phyloP scores from a whole-genome alignment of 1,140 invertebrate genomes.

The Drosophila persimilis region DNA sequence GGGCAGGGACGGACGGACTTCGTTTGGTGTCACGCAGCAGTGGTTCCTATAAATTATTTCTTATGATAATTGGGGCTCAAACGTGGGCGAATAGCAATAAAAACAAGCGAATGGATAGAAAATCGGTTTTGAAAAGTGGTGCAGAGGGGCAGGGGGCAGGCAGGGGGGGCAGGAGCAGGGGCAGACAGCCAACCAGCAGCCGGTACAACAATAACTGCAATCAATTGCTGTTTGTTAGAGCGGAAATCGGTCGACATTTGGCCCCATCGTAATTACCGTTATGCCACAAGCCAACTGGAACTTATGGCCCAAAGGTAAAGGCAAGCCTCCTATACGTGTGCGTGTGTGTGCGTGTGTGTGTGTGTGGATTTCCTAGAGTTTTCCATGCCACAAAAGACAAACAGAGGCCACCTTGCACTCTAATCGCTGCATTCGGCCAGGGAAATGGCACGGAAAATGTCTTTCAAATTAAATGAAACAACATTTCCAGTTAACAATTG shows the following conservation, averaged over 20 bases:
- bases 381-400: too few relatives aligned
- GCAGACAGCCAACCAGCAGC: too few relatives aligned
- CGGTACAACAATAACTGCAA: slow-evolving; percentile 59
- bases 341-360: not conserved
- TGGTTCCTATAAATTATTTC: slow-evolving; percentile 70
- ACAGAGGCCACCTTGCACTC: too few relatives aligned
- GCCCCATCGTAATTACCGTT: slow-evolving; percentile 64
- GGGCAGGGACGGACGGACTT: not conserved
- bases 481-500: not conserved
- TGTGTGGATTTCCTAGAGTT: too few relatives aligned
- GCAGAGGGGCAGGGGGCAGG: not conserved
- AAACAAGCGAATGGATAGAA: slow-evolving; percentile 24
- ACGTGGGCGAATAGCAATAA: slow-evolving; percentile 45
- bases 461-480: slow-evolving; percentile 57
- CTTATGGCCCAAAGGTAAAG: slow-evolving; percentile 45
- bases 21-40: slow-evolving; percentile 60
- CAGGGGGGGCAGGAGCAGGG: not conserved
- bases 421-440: slow-evolving; percentile 56
- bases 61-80: slow-evolving; percentile 71
- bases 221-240: slow-evolving; percentile 76
- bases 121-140: not conserved
- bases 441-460: slow-evolving; percentile 66
- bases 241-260: slow-evolving; percentile 72
- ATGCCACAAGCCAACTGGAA: slow-evolving; percentile 51
- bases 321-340: not conserved